Evolutionary conservation across 2,888 invertebrate species (phyloP).

Genomic region (Leucophora obtusa): DNA sequence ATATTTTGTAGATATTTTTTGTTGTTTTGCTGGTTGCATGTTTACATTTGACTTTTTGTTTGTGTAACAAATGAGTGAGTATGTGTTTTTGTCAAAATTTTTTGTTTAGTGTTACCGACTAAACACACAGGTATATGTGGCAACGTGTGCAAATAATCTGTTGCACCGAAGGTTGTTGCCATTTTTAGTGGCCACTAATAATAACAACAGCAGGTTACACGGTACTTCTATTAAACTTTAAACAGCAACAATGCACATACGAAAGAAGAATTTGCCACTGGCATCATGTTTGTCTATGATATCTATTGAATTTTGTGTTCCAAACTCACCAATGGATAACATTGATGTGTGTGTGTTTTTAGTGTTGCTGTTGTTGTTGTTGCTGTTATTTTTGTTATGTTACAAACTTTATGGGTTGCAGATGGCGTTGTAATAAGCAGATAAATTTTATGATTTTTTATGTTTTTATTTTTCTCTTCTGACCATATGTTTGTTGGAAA

Average conservation of each 20-base stretch:
- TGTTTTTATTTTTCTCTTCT: not conserved
- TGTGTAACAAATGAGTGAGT: conserved; percentile 10
- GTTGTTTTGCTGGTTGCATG: conserved; percentile 12
- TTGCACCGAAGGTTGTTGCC: conserved; percentile 53
- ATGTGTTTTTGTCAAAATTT: not conserved
- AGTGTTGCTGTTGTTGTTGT: conserved; percentile 14
- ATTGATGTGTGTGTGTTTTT: conserved; percentile 20
- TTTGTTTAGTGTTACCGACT: not conserved
- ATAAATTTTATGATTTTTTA: conserved; percentile 52
- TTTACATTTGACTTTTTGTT: conserved; percentile 28
- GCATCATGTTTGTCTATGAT: conserved; percentile 52
- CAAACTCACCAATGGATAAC: conserved; percentile 9
- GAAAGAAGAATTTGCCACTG: conserved; percentile 50
- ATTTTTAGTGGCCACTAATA: conserved; percentile 57
- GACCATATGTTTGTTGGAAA: conserved; percentile 49
- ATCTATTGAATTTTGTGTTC: conserved; percentile 40
- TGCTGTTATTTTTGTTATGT: conserved; percentile 17
- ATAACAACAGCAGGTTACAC: conserved; percentile 59
- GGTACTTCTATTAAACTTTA: conserved; percentile 28
- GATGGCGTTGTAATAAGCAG: conserved; percentile 55
- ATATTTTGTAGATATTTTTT: conserved; percentile 1
- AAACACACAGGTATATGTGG: not conserved
- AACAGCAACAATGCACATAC: not conserved
- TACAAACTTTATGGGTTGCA: conserved; percentile 53
- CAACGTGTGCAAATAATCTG: conserved; percentile 52